phyloP scores from a whole-genome alignment of 2,888 invertebrate genomes.

The Tenthredo amoena region DNA sequence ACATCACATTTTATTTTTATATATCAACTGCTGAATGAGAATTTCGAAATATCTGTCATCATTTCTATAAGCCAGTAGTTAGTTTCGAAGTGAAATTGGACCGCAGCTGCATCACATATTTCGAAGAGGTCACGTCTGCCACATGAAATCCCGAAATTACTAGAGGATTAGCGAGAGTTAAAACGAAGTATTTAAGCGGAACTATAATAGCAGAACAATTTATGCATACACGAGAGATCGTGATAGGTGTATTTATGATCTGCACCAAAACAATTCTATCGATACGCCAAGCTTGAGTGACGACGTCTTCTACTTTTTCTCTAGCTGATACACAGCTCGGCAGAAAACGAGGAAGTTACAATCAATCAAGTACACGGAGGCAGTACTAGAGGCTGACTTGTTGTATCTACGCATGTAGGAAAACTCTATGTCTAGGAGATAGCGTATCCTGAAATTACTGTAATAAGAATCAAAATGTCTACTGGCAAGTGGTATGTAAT shows the following conservation, averaged over 20 bases:
- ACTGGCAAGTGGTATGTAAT: conserved; percentile 35
- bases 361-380: conserved; percentile 42
- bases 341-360: conserved; percentile 14
- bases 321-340: background rate
- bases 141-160: background rate
- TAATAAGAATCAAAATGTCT: conserved; percentile 46
- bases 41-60: background rate
- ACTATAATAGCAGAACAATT: background rate
- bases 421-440: background rate
- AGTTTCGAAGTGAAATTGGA: conserved; percentile 3
- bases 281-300: conserved; percentile 25
- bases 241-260: background rate
- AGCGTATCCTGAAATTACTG: conserved; percentile 43
- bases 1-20: background rate
- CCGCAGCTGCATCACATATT: conserved; percentile 8
- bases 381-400: conserved; percentile 34
- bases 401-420: conserved; percentile 8
- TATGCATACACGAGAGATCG: background rate
- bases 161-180: background rate
- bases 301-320: conserved; percentile 32
- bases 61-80: background rate
- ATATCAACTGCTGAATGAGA: background rate
- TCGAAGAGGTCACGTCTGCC: background rate
- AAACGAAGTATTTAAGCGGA: background rate
- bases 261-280: background rate